These are phyloP conservation scores for Idaea biselata DNA, from an alignment of 2,888 invertebrate species.

Conservation along the genomic window DNA sequence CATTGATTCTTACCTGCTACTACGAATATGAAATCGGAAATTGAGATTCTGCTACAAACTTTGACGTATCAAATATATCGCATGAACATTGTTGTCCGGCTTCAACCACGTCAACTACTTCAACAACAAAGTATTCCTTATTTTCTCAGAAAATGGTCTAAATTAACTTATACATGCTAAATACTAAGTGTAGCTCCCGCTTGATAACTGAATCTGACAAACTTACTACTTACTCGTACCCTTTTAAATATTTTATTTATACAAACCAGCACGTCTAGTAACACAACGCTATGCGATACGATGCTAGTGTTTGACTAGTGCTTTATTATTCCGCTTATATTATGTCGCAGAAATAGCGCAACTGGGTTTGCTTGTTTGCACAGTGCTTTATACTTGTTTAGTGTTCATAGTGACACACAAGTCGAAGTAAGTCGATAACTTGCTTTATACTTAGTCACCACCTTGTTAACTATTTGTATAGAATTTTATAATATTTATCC, in stretches of 20 bases:
- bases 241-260: not conserved
- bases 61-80: no score
- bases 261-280: not conserved
- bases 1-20: not conserved
- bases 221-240: no score
- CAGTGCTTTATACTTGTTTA: not conserved
- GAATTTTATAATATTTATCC: slow-evolving; percentile 71
- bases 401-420: not conserved
- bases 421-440: slow-evolving; percentile 17
- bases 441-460: slow-evolving; percentile 50
- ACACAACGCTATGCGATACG: not conserved
- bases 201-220: no score
- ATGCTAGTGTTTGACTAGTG: not conserved
- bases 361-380: not conserved
- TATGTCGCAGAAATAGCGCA: not conserved
- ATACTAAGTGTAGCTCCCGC: no score
- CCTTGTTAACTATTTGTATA: slow-evolving; percentile 79
- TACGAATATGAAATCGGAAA: not conserved
- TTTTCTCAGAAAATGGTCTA: not conserved
- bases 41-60: no score
- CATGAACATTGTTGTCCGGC: not conserved
- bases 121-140: not conserved
- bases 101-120: not conserved
- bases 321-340: no score
- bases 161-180: not conserved